Evolutionary conservation across 1,140 invertebrate genomes (phyloP).

Genomic region (Carcinoscorpius rotundicauda): DNA sequence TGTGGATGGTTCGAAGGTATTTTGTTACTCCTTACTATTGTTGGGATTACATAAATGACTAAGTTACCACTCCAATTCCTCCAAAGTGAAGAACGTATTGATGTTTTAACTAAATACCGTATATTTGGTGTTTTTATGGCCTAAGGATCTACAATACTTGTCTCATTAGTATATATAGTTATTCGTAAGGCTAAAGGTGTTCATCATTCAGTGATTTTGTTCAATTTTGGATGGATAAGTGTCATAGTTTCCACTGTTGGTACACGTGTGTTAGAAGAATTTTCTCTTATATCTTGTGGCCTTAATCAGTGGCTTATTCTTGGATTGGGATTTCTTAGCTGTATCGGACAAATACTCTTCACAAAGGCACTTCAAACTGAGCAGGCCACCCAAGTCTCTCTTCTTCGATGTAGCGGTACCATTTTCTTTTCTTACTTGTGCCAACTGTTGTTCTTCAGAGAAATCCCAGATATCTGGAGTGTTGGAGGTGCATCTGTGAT

Average conservation of each 20-base stretch:
- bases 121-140: constrained; percentile 63
- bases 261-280: constrained; percentile 56
- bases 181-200: constrained; percentile 63
- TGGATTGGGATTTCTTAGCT: constrained; percentile 69
- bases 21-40: constrained; percentile 37
- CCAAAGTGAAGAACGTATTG: constrained; percentile 12
- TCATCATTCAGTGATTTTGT: constrained; percentile 14
- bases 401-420: constrained; percentile 67
- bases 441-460: constrained; percentile 64
- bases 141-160: constrained; percentile 69
- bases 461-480: constrained; percentile 67
- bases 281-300: constrained; percentile 67
- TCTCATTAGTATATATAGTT: constrained; percentile 75
- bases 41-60: constrained; percentile 41
- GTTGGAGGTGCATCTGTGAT: constrained; percentile 67
- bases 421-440: constrained; percentile 85
- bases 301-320: constrained; percentile 64
- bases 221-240: constrained; percentile 45
- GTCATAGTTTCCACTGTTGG: constrained; percentile 62
- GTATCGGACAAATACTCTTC: constrained; percentile 70
- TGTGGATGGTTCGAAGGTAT: constrained; percentile 41
- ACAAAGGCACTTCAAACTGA: constrained; percentile 76
- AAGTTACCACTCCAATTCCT: constrained; percentile 40
- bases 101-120: constrained; percentile 8
- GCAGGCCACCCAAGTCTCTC: constrained; percentile 79